Percentiles rank a stretch among this genome's conserved stretches.
Evolutionary conservation across 2,113 vertebrate genomes (phyloP).

Genomic region (Hassar affinis): DNA sequence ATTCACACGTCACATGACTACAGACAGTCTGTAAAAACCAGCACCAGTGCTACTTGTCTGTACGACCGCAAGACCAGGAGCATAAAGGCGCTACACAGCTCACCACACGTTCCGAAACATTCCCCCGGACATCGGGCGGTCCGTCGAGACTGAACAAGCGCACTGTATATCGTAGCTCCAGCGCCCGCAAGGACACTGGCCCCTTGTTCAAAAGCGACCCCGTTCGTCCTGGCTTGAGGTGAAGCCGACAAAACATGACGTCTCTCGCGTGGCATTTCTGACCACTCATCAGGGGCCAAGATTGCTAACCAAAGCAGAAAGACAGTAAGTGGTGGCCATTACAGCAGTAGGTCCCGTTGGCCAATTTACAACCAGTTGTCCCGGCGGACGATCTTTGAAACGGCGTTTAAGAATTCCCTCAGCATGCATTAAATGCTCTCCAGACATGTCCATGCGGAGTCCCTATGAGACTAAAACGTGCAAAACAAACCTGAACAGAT

Average conservation of each 20-base stretch:
- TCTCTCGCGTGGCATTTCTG: slow-evolving; percentile 23
- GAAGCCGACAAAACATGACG: slow-evolving; percentile 22
- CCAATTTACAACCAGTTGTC: background rate
- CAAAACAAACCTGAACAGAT: too few relatives aligned
- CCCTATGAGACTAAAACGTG: too few relatives aligned
- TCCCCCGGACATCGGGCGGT: slow-evolving; percentile 28
- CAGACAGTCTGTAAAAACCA: background rate
- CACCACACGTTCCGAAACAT: slow-evolving; percentile 17
- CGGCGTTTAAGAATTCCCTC: background rate
- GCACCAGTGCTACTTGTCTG: background rate
- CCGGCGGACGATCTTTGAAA: background rate
- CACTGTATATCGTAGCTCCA: slow-evolving; percentile 45
- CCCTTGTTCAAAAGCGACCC: slow-evolving; percentile 49
- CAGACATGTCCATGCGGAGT: too few relatives aligned
- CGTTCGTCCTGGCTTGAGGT: slow-evolving; percentile 31
- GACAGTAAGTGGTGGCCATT: slow-evolving; percentile 40
- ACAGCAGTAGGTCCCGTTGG: slow-evolving; percentile 34
- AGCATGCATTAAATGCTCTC: background rate
- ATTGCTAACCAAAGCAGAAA: slow-evolving; percentile 4
- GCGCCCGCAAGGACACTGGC: slow-evolving; percentile 41
- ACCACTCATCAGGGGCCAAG: slow-evolving; percentile 32
- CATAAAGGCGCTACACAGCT: slow-evolving; percentile 31
- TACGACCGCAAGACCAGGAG: too few relatives aligned
- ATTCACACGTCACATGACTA: background rate
- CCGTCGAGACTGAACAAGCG: slow-evolving; percentile 31